Evolutionary conservation across 2,888 invertebrate species (phyloP), one percentile per base, ranked within the genome.

Genomic region (Noctua janthina): DNA sequence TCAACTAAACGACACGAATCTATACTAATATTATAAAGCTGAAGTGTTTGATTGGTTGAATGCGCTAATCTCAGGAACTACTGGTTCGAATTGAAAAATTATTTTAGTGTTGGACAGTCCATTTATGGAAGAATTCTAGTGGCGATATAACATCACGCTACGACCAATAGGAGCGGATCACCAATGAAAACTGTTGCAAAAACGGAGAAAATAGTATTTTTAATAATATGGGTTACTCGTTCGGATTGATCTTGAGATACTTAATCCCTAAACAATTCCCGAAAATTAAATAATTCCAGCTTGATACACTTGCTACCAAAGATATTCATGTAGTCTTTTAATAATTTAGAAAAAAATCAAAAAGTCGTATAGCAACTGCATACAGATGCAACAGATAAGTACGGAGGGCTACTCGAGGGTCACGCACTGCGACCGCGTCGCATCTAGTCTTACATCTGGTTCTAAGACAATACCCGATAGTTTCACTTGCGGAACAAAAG

Each of bases 401-500:
- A 56, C 46, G 64, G 73, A 35, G 71, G 51, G 73, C 2, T 66
- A 66, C 71, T 20, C 46, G 56, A 49, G 43, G 64, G 87, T 87
- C 85, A 91, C 86, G 91, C 85, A 90, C 85, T 76, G 82, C n/a
- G 80, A 70, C 77, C 81, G 51, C 68, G 46, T 56, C 78, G 49
- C 80, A 67, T 87, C 85, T 92, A 77, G 82, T 69, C 84, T 93
- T 92, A 91, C 93, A 90, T 90, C 93, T 86, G 82, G 92, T 92
- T 91, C 79, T 76, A 79, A 89, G 67, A 91, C 89, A 89, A 92
- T 87, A 76, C 80, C 72, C 62, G 43, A 69, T 54, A 68, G 79
- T 83, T 82, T 81, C 81, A 70, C 74, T 70, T 54, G 46, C 46
- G 46, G 72, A 66, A 85, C 81, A 79, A 84, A 73, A 79, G 73